phyloP scores from a whole-genome alignment of 2,797 vertebrate genomes.

The Orestias chungarensis region DNA sequence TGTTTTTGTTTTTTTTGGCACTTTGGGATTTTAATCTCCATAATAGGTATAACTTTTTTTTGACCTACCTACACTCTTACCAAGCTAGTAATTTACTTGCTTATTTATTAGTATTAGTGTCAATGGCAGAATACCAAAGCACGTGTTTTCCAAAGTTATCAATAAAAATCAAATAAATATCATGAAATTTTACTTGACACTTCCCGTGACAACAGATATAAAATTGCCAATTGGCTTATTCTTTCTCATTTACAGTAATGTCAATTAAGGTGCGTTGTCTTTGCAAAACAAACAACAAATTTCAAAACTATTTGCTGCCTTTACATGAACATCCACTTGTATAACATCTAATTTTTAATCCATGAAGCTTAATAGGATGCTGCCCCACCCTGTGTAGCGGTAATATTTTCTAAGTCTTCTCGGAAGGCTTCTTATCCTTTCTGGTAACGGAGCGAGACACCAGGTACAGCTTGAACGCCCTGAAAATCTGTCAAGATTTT shows the following conservation, averaged over 20 bases:
- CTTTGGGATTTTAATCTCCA: too few relatives aligned
- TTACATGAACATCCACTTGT: neutral
- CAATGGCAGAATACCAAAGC: neutral
- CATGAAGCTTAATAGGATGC: neutral
- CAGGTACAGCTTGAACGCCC: neutral
- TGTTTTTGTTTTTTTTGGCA: too few relatives aligned
- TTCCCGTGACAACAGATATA: too few relatives aligned
- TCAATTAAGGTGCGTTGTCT: too few relatives aligned
- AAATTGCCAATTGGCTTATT: too few relatives aligned
- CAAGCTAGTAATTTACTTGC: too few relatives aligned
- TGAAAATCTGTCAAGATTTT: neutral
- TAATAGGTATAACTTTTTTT: neutral
- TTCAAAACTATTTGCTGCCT: neutral
- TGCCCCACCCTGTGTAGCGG: neutral
- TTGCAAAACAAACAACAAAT: too few relatives aligned
- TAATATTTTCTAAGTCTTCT: neutral
- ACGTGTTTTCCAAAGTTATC: neutral
- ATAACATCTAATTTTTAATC: neutral
- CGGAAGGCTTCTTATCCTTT: neutral
- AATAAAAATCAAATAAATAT: neutral
- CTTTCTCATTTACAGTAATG: too few relatives aligned
- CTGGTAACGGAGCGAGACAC: neutral
- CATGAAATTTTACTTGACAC: too few relatives aligned
- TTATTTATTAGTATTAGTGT: neutral
- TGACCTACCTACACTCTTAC: too few relatives aligned